Conservation (phyloP, 2,797 vertebrate species). For the Falco peregrinus region DNA sequence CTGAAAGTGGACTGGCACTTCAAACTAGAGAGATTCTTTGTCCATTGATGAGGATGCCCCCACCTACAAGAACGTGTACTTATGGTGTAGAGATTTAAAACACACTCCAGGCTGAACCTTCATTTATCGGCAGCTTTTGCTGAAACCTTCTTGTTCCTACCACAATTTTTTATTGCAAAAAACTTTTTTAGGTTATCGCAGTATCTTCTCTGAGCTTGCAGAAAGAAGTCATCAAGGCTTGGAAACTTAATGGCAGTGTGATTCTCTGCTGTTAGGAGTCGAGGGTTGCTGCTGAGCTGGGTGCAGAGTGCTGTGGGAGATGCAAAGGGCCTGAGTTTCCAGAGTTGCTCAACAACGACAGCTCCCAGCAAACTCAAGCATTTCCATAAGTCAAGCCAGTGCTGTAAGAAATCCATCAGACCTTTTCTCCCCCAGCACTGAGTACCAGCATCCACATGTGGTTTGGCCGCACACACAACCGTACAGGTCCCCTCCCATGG, state of each 20-base stretch:
- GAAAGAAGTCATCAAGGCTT: background rate
- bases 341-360: background rate
- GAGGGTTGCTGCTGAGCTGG: background rate
- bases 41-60: background rate
- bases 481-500: accelerated
- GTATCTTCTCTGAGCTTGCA: background rate
- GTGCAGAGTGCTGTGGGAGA: background rate
- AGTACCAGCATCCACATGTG: background rate
- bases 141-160: background rate
- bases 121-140: background rate
- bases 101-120: background rate
- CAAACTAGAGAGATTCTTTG: background rate
- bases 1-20: background rate
- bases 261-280: background rate
- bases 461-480: background rate
- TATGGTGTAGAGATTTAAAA: background rate
- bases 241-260: background rate
- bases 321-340: background rate
- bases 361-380: background rate
- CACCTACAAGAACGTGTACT: background rate
- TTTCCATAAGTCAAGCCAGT: background rate
- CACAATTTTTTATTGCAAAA: background rate
- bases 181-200: background rate
- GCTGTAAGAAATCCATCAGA: background rate
- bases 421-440: background rate